Conservation (phyloP, 2,113 vertebrate species). For the Daubentonia madagascariensis region DNA sequence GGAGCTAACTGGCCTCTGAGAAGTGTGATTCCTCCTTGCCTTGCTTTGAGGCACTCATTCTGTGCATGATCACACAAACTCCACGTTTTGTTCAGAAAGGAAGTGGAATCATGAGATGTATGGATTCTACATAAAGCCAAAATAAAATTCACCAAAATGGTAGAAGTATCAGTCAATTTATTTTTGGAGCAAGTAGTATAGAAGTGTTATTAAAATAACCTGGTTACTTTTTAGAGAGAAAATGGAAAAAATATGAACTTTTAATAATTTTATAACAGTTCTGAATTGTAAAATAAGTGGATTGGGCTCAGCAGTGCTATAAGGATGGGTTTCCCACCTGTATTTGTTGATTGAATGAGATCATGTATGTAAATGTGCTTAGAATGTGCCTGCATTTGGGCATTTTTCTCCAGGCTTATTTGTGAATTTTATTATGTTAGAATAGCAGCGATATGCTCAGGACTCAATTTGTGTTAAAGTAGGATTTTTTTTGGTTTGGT, state of each 20-base stretch:
- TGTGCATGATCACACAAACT: background rate
- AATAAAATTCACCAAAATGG: background rate
- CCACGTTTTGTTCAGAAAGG: background rate
- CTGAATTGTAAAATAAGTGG: background rate
- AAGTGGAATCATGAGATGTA: background rate
- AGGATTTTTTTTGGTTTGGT: background rate
- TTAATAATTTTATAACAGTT: background rate
- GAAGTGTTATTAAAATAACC: background rate
- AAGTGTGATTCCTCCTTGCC: background rate
- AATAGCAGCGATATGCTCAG: background rate
- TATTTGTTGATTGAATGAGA: background rate
- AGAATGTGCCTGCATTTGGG: background rate
- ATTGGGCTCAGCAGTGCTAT: background rate
- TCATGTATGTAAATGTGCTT: background rate
- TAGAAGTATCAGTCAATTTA: background rate
- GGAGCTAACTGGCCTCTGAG: background rate
- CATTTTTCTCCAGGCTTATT: background rate
- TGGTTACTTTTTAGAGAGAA: background rate
- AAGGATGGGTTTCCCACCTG: background rate
- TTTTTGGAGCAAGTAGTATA: background rate
- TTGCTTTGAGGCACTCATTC: background rate
- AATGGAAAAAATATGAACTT: background rate
- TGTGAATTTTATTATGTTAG: background rate
- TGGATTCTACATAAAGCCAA: background rate
- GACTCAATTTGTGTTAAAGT: background rate